These are phyloP conservation scores for Characodon lateralis DNA, from an alignment of 2,797 vertebrate genomes.

Conservation along the genomic window DNA sequence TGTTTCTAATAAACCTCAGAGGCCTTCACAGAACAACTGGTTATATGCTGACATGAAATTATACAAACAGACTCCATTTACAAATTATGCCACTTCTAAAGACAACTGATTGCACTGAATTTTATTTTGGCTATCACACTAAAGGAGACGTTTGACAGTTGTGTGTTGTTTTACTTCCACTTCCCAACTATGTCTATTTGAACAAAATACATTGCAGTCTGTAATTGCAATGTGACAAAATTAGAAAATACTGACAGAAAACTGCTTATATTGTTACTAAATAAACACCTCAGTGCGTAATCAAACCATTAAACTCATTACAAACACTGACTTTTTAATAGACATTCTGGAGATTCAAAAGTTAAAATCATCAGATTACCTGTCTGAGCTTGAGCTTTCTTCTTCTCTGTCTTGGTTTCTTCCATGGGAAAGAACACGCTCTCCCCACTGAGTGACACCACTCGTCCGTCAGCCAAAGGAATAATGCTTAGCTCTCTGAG, in stretches of 20 bases:
- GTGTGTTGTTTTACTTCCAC: neutral
- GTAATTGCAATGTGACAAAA: neutral
- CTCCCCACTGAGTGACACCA: conserved; percentile 73
- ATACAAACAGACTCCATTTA: too few relatives aligned
- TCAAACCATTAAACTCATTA: neutral
- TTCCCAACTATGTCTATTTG: neutral
- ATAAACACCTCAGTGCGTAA: neutral
- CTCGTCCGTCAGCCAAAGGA: conserved; percentile 79
- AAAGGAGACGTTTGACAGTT: neutral
- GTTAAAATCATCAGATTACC: conserved; percentile 41
- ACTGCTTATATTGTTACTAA: neutral
- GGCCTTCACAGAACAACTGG: too few relatives aligned
- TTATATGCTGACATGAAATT: too few relatives aligned
- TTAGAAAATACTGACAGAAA: too few relatives aligned
- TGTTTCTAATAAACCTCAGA: too few relatives aligned
- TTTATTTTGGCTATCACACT: neutral
- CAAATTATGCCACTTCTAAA: neutral
- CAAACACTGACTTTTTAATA: neutral
- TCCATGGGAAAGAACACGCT: conserved; percentile 82
- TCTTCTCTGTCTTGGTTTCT: conserved; percentile 56
- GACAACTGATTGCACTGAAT: neutral
- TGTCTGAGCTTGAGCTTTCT: conserved; percentile 45
- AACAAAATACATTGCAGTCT: neutral
- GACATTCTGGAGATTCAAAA: neutral
- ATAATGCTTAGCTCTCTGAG: conserved; percentile 81